Evolutionary conservation across 2,888 invertebrate genomes (phyloP).

Genomic region (Xylota segnis): DNA sequence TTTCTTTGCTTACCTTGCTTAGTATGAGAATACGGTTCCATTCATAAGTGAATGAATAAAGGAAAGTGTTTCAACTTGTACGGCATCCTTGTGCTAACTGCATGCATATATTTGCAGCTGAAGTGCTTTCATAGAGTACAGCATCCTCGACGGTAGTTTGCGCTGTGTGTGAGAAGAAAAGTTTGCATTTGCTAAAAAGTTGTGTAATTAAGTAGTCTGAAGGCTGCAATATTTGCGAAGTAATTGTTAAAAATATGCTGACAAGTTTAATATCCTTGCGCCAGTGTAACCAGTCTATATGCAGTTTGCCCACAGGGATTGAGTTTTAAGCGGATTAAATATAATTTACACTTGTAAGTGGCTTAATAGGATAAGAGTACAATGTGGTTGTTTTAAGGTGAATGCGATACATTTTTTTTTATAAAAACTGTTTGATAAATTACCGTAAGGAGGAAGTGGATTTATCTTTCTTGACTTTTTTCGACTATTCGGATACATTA

Average conservation of each 20-base stretch:
- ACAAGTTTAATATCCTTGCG: background rate
- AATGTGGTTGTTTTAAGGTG: background rate
- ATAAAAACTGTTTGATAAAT: background rate
- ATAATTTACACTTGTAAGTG: slow-evolving; percentile 47
- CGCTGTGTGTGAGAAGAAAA: background rate
- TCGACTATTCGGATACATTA: background rate
- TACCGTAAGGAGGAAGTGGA: background rate
- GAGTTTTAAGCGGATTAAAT: slow-evolving; percentile 52
- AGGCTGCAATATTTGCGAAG: background rate
- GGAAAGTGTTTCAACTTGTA: background rate
- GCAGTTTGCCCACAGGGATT: background rate
- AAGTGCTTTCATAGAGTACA: slow-evolving; percentile 1
- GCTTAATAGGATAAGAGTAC: slow-evolving; percentile 1
- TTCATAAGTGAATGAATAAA: background rate
- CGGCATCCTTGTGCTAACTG: background rate
- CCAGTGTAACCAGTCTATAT: background rate
- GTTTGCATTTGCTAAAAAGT: background rate
- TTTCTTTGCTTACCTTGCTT: too few species aligned
- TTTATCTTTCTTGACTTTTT: background rate
- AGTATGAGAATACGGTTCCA: background rate
- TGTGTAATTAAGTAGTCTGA: slow-evolving; percentile 4
- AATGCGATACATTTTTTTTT: background rate
- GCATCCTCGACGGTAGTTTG: background rate
- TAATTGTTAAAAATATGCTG: background rate
- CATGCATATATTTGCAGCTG: background rate